Base-by-base conservation (phyloP, 2,888 invertebrate genomes). In the Drosophila neotestacea region DNA sequence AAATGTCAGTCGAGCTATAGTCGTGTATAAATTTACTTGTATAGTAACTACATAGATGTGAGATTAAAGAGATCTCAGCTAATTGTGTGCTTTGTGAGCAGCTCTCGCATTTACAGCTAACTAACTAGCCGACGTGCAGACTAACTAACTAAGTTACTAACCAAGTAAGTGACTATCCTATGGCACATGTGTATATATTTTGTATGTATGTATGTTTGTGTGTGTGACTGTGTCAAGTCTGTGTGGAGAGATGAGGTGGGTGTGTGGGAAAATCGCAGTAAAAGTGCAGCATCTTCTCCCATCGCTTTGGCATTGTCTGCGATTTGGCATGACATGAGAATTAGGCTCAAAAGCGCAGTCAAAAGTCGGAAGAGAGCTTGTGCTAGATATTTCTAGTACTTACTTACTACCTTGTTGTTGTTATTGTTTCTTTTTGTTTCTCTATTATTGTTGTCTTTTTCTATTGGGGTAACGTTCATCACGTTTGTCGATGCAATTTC, bases 401-500 rank as follows among this genome's bases (percentile, higher is more conserved):
- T n/a, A 55, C 41, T 34, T 22, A 6, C 7, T 32, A 51, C 36
- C 22, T 52, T 39, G 52, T 52, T 4, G 51, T 11, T 36, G 51
- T 34, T 38, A 7, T 36, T 50, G 54, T 61, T 59, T 52, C 38
- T 34, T 60, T 51, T 48, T 61, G 41, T 55, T 59, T 47, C 36
- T 11, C 44, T 61, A 51, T 46, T 62, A 38, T 56, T 64, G 59
- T 59, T 54, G 59, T 50, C 48, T 75, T 54, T 66, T 62, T 71
- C 56, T 75, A 81, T 88, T 87, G 79, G 79, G 90, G 85, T 87
- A 90, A 87, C 81, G 81, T 87, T 79, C 85, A 83, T 87, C 90
- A 87, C 88, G 88, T 90, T 89, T 88, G 79, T 77, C 85, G 88
- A 89, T 90, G 90, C 87, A 89, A 87, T 87, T 84, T 80, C 78